Conservation (phyloP, 2,113 vertebrate species). For the Prunella fulvescens region DNA sequence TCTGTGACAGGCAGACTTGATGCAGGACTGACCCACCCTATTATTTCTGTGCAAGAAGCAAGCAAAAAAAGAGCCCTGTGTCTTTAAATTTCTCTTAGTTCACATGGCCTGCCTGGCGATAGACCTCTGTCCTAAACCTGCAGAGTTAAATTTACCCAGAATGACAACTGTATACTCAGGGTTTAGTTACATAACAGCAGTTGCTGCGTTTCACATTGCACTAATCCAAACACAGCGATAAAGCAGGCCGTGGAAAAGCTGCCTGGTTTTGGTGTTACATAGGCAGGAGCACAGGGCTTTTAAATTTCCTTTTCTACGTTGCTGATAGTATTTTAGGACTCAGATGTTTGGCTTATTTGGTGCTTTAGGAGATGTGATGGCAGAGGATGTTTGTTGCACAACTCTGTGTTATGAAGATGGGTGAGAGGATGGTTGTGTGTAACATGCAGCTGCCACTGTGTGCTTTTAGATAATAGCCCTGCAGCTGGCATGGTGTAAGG, state of each 20-base stretch:
- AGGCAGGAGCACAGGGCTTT: conserved; percentile 48
- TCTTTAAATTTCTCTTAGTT: conserved; percentile 71
- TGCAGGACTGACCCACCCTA: background rate
- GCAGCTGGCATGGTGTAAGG: background rate
- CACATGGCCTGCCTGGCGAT: conserved; percentile 58
- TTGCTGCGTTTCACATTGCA: conserved; percentile 68
- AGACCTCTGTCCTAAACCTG: conserved; percentile 75
- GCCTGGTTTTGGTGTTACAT: background rate
- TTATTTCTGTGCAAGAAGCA: background rate
- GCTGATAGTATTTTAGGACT: conserved; percentile 31
- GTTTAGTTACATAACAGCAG: conserved; percentile 77
- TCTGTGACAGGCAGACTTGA: background rate
- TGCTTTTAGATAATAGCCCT: background rate
- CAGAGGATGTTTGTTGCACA: conserved; percentile 44
- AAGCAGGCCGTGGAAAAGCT: conserved; percentile 53
- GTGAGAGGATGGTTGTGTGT: background rate
- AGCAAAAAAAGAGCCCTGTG: background rate
- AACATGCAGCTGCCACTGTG: background rate
- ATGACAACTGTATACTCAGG: conserved; percentile 78
- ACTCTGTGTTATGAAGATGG: background rate
- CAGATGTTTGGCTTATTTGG: conserved; percentile 19
- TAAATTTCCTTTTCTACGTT: background rate
- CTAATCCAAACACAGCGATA: conserved; percentile 70
- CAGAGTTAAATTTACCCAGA: conserved; percentile 80
- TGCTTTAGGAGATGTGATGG: conserved; percentile 24